phyloP scores from a whole-genome alignment of 2,888 invertebrate genomes.

The Gastracanthus pulcherrimus region DNA sequence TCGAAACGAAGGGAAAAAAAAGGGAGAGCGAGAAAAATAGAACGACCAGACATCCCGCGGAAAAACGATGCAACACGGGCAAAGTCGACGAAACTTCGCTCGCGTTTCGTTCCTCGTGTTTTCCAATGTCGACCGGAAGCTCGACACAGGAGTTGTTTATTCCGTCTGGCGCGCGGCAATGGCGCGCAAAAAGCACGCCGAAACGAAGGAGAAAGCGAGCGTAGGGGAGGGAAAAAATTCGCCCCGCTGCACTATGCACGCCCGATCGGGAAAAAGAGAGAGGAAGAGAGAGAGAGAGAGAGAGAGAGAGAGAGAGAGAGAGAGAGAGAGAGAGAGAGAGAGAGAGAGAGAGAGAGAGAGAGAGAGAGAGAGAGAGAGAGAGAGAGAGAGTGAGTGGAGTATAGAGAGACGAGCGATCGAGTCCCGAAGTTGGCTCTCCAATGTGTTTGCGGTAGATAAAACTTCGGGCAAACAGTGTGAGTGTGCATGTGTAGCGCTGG shows the following conservation, averaged over 20 bases:
- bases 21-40: not conserved
- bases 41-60: not conserved
- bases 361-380: constrained; percentile 43
- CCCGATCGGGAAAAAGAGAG: constrained; percentile 19
- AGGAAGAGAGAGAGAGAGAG: constrained; percentile 33
- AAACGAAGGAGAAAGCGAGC: constrained; percentile 56
- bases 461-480: constrained; percentile 70
- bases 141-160: constrained; percentile 72
- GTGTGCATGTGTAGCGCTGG: constrained; percentile 26
- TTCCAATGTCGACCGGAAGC: constrained; percentile 67
- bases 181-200: constrained; percentile 21
- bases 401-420: constrained; percentile 63
- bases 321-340: constrained; percentile 46
- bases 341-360: constrained; percentile 27
- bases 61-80: constrained; percentile 28
- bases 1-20: not conserved
- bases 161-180: constrained; percentile 63
- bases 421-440: constrained; percentile 64
- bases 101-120: constrained; percentile 58
- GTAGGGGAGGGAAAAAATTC: constrained; percentile 44
- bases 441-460: constrained; percentile 71
- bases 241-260: too few species aligned
- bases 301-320: constrained; percentile 40
- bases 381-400: constrained; percentile 31
- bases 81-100: constrained; percentile 38